Percentiles rank a stretch among this genome's conserved stretches.
Conservation (phyloP, 2,797 vertebrate species). For the Epinephelus awoara region DNA sequence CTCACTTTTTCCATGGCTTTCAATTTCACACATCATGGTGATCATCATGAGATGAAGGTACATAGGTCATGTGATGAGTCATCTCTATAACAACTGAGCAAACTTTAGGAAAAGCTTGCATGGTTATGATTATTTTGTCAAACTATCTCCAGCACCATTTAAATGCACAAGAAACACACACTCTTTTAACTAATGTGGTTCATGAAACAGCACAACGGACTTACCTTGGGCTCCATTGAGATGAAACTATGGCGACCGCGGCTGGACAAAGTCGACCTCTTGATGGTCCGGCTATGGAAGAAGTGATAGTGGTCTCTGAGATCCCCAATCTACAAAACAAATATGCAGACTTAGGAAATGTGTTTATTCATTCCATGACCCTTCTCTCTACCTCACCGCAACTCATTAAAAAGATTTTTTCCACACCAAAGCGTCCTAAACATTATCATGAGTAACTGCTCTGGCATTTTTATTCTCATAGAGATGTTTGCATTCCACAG, state of each 20-base stretch:
- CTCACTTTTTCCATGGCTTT: neutral
- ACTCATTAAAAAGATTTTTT: neutral
- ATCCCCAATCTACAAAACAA: constrained; percentile 92
- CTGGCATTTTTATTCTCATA: neutral
- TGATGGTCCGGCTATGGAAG: constrained; percentile 98
- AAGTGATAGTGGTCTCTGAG: constrained; percentile 99
- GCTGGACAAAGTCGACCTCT: constrained; percentile 96
- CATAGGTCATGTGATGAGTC: neutral
- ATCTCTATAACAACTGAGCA: constrained; percentile 19
- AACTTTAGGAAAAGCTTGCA: neutral
- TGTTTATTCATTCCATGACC: neutral
- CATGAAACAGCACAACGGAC: constrained; percentile 49
- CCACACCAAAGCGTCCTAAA: neutral
- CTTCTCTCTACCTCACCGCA: neutral
- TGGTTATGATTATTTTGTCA: neutral
- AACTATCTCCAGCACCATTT: neutral
- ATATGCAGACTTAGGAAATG: constrained; percentile 26
- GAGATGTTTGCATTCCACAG: constrained; percentile 5
- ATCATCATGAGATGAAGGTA: constrained; percentile 8
- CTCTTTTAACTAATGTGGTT: neutral
- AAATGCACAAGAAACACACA: neutral
- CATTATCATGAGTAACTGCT: neutral
- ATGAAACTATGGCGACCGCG: constrained; percentile 98
- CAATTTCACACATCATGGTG: neutral
- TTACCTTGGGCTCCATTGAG: constrained; percentile 99